Percentiles rank a stretch among this genome's conserved stretches.
Conservation (phyloP, 2,888 invertebrate genomes). For the Chrysotoxum bicinctum region DNA sequence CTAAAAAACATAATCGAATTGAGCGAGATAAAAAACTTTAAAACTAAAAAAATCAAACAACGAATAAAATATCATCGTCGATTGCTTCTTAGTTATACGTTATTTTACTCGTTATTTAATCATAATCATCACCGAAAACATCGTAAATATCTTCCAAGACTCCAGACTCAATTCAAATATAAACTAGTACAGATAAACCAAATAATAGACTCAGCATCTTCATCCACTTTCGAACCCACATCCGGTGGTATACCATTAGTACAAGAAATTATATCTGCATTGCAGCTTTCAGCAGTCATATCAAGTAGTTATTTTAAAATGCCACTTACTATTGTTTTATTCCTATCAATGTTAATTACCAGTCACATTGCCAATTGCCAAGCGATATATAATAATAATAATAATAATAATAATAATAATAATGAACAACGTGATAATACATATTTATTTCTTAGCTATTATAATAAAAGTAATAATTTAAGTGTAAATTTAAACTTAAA, state of each 20-base stretch:
- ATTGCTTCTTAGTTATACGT: neutral
- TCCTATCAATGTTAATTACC: conserved; percentile 51
- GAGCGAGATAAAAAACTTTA: conserved; percentile 53
- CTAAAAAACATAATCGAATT: conserved; percentile 46
- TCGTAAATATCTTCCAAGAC: neutral
- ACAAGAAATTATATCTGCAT: conserved; percentile 40
- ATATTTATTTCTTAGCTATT: conserved; percentile 44
- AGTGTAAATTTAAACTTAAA: conserved; percentile 45
- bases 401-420: neutral
- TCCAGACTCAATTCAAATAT: conserved; percentile 31
- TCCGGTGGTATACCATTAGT: conserved; percentile 16
- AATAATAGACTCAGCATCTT: conserved; percentile 13
- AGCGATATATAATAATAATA: conserved; percentile 28
- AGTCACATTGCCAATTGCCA: conserved; percentile 56
- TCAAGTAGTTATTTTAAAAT: conserved; percentile 51
- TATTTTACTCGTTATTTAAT: conserved; percentile 20
- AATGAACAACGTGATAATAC: conserved; percentile 44
- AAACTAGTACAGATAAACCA: conserved; percentile 40
- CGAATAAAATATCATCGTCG: conserved; percentile 20
- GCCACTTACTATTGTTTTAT: conserved; percentile 52
- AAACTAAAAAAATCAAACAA: conserved; percentile 61
- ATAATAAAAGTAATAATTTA: conserved; percentile 51
- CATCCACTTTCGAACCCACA: neutral
- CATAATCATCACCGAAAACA: conserved; percentile 15
- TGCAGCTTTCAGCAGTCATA: conserved; percentile 37